These are phyloP conservation scores for Laticauda colubrina DNA, from an alignment of 2,113 vertebrate species.

Conservation along the genomic window DNA sequence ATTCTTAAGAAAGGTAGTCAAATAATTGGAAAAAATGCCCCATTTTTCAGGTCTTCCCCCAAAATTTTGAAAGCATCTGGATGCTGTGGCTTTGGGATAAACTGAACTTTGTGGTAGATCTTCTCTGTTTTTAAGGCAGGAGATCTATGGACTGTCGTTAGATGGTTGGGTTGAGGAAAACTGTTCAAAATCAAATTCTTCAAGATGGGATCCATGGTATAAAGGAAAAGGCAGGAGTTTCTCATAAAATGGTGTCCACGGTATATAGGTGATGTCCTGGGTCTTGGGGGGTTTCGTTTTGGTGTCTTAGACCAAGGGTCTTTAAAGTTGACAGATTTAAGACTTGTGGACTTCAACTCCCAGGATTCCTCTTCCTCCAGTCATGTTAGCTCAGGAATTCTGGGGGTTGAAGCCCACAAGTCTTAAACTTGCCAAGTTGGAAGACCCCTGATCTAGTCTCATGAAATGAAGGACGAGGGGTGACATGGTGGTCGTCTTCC, in stretches of 20 bases:
- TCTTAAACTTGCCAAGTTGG: too few species aligned
- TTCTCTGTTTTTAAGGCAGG: not conserved
- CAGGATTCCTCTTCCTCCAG: too few species aligned
- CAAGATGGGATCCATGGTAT: not conserved
- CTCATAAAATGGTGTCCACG: not conserved
- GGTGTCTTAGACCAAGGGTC: not conserved
- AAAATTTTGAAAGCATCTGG: not conserved
- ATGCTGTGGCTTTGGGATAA: not conserved
- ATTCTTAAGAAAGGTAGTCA: not conserved
- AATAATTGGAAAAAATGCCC: not conserved
- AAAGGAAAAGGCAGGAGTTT: too few species aligned
- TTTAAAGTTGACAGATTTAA: too few species aligned
- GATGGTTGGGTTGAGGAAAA: not conserved
- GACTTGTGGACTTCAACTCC: too few species aligned
- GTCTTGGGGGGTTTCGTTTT: not conserved
- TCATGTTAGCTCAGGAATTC: too few species aligned
- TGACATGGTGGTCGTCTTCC: too few species aligned
- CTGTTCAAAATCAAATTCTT: not conserved
- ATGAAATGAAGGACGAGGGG: too few species aligned
- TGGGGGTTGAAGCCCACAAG: too few species aligned
- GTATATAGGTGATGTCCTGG: not conserved
- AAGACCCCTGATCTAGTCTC: too few species aligned
- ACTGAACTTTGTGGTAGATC: too few species aligned
- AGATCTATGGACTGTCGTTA: not conserved
- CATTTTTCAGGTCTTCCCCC: not conserved